Evolutionary conservation across 2,113 vertebrate genomes (phyloP), one percentile per base, ranked within the genome.

Genomic region (Hemibates koningsi): DNA sequence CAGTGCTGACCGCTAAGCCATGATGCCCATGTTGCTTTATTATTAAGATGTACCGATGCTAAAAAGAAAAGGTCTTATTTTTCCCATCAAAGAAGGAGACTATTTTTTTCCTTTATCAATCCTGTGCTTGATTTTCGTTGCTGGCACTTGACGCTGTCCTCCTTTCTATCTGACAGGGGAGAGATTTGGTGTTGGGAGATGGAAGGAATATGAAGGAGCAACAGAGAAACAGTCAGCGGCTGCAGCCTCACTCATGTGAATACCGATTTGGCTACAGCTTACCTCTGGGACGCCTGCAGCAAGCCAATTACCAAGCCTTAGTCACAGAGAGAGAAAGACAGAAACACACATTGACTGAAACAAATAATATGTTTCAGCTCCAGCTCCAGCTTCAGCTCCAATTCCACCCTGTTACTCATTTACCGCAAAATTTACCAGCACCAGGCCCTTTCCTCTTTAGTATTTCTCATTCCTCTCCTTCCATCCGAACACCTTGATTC

Each of bases 231-330:
- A 90, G 89, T 90, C 76, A 76, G 86, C 21, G 84, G 85, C 91
- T 89, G 92, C 91, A 92, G 93, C 85, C 80, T 87, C 52, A 90
- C 91, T 90, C 87, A 19, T 88, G 90, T 94, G 93, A 95, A 94
- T 94, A 93, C 90, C 91, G 92, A 95, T 94, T 92, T 90, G 94
- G 90, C 91, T 93, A 17, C 88, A 79, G 87, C 92, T 92, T 82
- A 93, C 94, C 93, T 91, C 89, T 94, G 95, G 95, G 93, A 95
- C 11, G 89, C 91, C 89, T 86, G 90, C 92, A 89, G 94, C 91
- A 93, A 94, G 94, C 91, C 94, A 95, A 96, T 96, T 95, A 95
- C 92, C 59, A 45, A 91, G 90, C 90, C 88, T 92, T 91, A 92
- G 91, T 94, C 89, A 87, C 87, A 88, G 56, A 43, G 66, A 90